phyloP scores from a whole-genome alignment of 2,113 vertebrate species.

The Myiozetetes cayanensis region DNA sequence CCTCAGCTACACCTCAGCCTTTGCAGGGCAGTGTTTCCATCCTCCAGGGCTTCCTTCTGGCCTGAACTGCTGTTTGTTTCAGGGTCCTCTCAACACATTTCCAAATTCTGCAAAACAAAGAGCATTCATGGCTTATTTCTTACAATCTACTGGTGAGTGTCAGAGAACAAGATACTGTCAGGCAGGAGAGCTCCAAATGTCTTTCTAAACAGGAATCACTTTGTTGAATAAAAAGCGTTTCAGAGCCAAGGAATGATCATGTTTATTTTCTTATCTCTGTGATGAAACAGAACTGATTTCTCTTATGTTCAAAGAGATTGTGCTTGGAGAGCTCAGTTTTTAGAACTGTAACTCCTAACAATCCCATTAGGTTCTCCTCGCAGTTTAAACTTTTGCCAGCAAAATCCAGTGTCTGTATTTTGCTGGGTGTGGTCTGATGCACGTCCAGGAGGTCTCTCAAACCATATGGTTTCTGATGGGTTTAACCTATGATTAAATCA shows the following conservation, averaged over 20 bases:
- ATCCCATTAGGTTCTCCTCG: not conserved
- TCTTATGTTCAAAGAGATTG: constrained; percentile 17
- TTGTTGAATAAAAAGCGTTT: constrained; percentile 30
- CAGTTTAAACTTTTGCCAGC: constrained; percentile 12
- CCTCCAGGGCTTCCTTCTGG: not conserved
- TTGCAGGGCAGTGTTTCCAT: not conserved
- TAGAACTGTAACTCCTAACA: not conserved
- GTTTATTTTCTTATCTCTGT: constrained; percentile 54
- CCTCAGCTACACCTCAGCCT: not conserved
- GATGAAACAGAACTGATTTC: constrained; percentile 32
- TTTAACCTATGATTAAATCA: not conserved
- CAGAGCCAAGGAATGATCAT: constrained; percentile 33
- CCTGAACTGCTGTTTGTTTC: not conserved
- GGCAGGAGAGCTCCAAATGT: not conserved
- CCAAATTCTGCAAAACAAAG: not conserved
- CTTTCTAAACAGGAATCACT: constrained; percentile 24
- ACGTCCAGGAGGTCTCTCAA: not conserved
- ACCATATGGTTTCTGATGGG: not conserved
- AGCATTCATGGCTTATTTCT: not conserved
- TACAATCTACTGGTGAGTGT: not conserved
- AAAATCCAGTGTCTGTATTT: not conserved
- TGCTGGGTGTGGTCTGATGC: not conserved
- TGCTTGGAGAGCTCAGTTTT: not conserved
- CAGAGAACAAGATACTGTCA: constrained; percentile 19
- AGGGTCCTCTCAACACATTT: not conserved